Evolutionary conservation across 1,140 invertebrate genomes (phyloP).

Genomic region (Mya arenaria): DNA sequence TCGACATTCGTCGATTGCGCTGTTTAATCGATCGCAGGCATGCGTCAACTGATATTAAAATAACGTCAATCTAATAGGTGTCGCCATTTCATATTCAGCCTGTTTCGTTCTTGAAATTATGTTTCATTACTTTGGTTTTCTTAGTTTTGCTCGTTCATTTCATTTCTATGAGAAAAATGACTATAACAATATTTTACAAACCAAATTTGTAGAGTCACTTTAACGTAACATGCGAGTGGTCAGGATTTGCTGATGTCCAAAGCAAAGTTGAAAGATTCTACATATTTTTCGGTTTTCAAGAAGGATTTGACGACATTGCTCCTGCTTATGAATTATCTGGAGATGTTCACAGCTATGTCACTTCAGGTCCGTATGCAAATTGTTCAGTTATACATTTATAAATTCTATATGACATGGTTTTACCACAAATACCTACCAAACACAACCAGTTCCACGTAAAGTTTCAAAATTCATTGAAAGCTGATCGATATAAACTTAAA

Average conservation of each 20-base stretch:
- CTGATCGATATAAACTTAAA: neutral
- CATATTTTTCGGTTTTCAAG: constrained; percentile 54
- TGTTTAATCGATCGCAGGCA: too few relatives aligned
- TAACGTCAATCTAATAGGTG: too few relatives aligned
- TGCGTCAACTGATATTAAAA: too few relatives aligned
- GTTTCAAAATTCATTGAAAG: neutral
- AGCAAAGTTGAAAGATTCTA: constrained; percentile 54
- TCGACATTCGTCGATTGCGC: too few relatives aligned
- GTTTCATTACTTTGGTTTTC: too few relatives aligned
- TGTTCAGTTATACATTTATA: neutral
- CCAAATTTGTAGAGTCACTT: constrained; percentile 47
- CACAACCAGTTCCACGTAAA: too few relatives aligned
- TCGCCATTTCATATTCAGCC: too few relatives aligned
- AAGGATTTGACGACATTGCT: constrained; percentile 53
- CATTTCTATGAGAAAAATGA: constrained; percentile 22
- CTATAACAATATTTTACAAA: too few relatives aligned
- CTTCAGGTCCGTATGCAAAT: neutral
- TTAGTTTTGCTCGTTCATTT: neutral
- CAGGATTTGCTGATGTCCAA: constrained; percentile 60
- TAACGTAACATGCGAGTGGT: constrained; percentile 58
- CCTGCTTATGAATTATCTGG: constrained; percentile 27
- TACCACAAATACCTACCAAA: too few relatives aligned
- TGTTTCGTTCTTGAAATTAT: too few relatives aligned
- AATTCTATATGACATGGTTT: too few relatives aligned
- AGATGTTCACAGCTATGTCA: neutral